Base-by-base conservation (phyloP, 1,140 invertebrate species). In the Microplitis mediator region DNA sequence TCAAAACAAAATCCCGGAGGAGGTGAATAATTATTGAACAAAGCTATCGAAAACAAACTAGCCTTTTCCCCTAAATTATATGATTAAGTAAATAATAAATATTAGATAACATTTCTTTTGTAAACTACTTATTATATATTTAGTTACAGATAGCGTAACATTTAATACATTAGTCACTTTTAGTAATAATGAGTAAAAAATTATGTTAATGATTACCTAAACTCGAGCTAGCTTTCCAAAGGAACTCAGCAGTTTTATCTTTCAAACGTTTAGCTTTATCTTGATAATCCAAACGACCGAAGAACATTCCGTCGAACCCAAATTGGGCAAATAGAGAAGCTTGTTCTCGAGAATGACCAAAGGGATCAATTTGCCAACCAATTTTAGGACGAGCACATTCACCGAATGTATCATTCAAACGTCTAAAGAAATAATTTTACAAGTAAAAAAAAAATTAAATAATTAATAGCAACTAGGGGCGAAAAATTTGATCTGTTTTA, bases 281-380 rank as follows among this genome's bases (percentile, higher is more conserved):
- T 76, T 94, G 90, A 84, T 94, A 95, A 85, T 99, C 96, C 11
- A 98, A 90, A 56, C 97, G 90, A 1, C 93, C 96, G 73, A 98
- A 91, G 75, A 98, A 94, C 45, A 97, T 85, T 0, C 95, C 96
- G 83, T 97, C 95, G 81, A 93, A 98, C 1, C 93, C 93, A 88
- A 95, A 90, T 65, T 91, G 92, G 0, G 95, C 92, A 79, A 97
- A 94, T 1, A 97, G 86, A 0, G 94, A 95, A 0, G 95, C 95
- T 86, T 94, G 91, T 87, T 97, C 96, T 32, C 94, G 84, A 0
- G 95, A 95, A 81, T 98, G 96, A 0, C 96, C 96, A 80, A 97
- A 98, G 0, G 96, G 95, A 88, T 97, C 95, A 60, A 98, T 97
- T 84, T 98, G 96, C 96, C 96, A 98, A 3, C 93, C 95, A 8